A percentile compares a stretch with the other conserved stretches of the same genome.
phyloP scores from a whole-genome alignment of 2,113 vertebrate species.

The Glaucomys volans region DNA sequence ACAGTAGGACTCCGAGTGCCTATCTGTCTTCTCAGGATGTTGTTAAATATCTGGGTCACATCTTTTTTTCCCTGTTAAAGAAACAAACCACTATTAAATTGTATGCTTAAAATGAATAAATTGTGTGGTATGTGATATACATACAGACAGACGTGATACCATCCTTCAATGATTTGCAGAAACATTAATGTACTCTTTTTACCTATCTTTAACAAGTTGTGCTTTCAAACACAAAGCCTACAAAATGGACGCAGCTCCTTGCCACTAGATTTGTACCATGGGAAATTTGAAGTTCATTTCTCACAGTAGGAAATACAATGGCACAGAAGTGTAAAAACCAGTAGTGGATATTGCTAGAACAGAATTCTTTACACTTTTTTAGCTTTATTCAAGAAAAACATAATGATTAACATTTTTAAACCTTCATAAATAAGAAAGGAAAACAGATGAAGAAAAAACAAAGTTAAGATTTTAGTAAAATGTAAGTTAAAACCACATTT shows the following conservation, averaged over 20 bases:
- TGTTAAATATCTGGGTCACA: constrained; percentile 99
- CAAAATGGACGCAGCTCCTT: neutral
- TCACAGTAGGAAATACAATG: neutral
- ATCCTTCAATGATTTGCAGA: neutral
- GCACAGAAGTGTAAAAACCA: constrained; percentile 2
- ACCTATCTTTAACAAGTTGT: constrained; percentile 37
- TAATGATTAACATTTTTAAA: neutral
- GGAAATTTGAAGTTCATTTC: neutral
- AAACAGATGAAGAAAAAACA: neutral
- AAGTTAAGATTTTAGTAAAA: constrained; percentile 40
- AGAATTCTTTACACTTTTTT: neutral
- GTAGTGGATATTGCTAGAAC: neutral
- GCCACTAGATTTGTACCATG: neutral
- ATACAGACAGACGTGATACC: neutral
- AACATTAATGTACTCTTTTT: constrained; percentile 11
- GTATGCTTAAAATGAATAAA: constrained; percentile 11
- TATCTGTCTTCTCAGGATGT: constrained; percentile 97
- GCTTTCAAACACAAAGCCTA: constrained; percentile 53
- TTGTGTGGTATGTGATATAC: neutral
- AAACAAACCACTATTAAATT: constrained; percentile 62
- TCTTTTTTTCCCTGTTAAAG: constrained; percentile 96
- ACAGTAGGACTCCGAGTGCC: constrained; percentile 96
- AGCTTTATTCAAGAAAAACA: constrained; percentile 16
- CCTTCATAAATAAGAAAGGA: neutral
- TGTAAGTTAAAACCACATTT: neutral